Evolutionary conservation across 1,140 invertebrate genomes (phyloP).

Genomic region (Micrasema minimum): DNA sequence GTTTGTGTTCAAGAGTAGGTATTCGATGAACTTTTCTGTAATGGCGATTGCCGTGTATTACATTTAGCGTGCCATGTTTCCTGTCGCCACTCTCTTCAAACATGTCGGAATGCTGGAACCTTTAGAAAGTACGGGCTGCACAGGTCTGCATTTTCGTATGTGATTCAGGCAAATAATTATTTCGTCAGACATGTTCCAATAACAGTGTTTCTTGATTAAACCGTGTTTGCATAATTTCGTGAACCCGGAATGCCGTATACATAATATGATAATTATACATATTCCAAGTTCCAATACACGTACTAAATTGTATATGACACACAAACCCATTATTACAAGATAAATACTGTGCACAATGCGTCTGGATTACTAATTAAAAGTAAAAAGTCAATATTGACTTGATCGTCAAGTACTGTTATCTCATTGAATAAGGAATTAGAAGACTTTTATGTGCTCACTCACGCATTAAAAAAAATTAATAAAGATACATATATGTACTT

Average conservation of each 20-base stretch:
- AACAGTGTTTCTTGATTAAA: background rate
- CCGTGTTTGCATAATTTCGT: background rate
- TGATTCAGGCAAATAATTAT: background rate
- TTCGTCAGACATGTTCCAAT: slow-evolving; percentile 5
- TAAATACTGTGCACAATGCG: background rate
- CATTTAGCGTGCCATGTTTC: background rate
- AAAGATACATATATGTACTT: too few species aligned
- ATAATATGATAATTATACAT: background rate
- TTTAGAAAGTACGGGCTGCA: slow-evolving; percentile 22
- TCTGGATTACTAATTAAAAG: background rate
- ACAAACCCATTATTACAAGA: too few species aligned
- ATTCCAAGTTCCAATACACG: background rate
- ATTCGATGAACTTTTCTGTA: background rate
- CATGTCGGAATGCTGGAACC: slow-evolving; percentile 5
- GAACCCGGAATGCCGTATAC: background rate
- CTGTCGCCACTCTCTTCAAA: slow-evolving; percentile 11
- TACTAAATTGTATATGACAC: background rate
- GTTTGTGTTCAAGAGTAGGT: background rate
- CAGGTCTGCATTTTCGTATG: slow-evolving; percentile 5
- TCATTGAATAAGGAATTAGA: too few species aligned
- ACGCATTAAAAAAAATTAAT: too few species aligned
- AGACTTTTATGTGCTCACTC: too few species aligned
- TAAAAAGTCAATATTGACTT: too few species aligned
- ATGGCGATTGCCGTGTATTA: background rate
- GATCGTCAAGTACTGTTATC: too few species aligned